Evolutionary conservation across 2,888 invertebrate genomes (phyloP).

Genomic region (Disparrhopalites patrizii): DNA sequence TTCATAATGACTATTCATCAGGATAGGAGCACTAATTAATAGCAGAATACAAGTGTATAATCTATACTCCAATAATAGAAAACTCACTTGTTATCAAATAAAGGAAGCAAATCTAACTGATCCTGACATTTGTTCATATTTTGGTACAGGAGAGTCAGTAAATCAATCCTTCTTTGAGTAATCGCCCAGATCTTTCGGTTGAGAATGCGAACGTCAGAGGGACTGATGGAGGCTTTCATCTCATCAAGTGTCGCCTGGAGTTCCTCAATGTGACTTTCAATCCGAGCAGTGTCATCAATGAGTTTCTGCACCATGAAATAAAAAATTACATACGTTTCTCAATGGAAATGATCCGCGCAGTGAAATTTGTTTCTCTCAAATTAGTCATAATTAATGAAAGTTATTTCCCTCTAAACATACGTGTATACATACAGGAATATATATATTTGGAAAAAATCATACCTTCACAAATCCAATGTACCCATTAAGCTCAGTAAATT

Average conservation of each 20-base stretch:
- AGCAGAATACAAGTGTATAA: background rate
- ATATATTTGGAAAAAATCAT: background rate
- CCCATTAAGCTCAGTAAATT: slow-evolving; percentile 38
- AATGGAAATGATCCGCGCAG: background rate
- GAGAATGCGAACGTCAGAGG: slow-evolving; percentile 74
- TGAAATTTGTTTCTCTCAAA: background rate
- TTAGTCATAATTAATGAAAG: background rate
- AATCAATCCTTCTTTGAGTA: slow-evolving; percentile 73
- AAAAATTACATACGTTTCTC: too few species aligned
- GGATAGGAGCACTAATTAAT: background rate
- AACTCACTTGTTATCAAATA: slow-evolving; percentile 58
- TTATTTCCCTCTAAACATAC: too few species aligned
- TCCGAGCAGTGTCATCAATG: slow-evolving; percentile 59
- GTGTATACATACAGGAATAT: background rate
- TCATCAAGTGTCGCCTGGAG: slow-evolving; percentile 73
- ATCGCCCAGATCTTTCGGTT: slow-evolving; percentile 73
- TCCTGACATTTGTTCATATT: slow-evolving; percentile 70
- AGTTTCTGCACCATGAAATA: slow-evolving; percentile 55
- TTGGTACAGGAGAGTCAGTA: slow-evolving; percentile 71
- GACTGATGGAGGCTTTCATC: slow-evolving; percentile 77
- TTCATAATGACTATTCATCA: too few species aligned
- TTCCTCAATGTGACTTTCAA: slow-evolving; percentile 64
- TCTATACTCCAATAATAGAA: too few species aligned
- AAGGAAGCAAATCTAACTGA: slow-evolving; percentile 64
- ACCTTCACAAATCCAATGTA: slow-evolving; percentile 33